A percentile compares a stretch with the other conserved stretches of the same genome.
These are phyloP conservation scores for Leptodactylus fuscus DNA, from an alignment of 2,113 vertebrate species.

Conservation along the genomic window DNA sequence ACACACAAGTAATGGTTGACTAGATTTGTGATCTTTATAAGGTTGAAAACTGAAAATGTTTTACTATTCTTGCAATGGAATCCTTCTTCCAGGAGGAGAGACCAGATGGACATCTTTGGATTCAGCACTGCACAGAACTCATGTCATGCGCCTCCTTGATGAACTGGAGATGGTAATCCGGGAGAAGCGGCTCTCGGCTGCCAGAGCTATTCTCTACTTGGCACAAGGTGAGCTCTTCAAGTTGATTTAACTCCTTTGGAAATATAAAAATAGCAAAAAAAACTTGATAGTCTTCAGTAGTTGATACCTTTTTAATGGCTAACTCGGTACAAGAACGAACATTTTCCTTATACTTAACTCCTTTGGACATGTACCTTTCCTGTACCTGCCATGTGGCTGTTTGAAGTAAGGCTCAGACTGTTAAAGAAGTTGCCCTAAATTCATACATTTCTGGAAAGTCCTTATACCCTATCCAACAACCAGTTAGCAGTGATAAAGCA, in stretches of 20 bases:
- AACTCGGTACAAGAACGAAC: no score
- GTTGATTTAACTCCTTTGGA: neutral
- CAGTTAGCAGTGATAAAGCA: neutral
- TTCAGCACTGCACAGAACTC: slow-evolving; percentile 80
- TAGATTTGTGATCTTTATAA: neutral
- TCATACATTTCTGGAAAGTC: neutral
- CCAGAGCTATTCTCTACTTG: slow-evolving; percentile 91
- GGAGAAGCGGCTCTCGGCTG: slow-evolving; percentile 86
- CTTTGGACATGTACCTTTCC: no score
- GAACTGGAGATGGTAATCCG: slow-evolving; percentile 91
- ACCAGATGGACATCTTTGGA: slow-evolving; percentile 85
- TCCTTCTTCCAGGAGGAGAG: slow-evolving; percentile 72
- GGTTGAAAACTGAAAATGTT: neutral
- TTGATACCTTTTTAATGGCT: no score
- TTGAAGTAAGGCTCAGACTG: neutral
- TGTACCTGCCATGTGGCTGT: neutral
- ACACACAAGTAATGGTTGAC: neutral
- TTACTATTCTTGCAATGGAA: neutral
- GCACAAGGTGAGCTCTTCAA: slow-evolving; percentile 83
- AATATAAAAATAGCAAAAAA: no score
- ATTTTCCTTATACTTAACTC: no score
- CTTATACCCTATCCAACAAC: neutral
- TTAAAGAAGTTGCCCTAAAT: neutral
- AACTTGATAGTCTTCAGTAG: no score
- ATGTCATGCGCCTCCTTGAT: slow-evolving; percentile 90